Percentiles rank a stretch among this genome's conserved stretches.
Conservation (phyloP, 2,888 invertebrate species). For the Lissonota sp. region DNA sequence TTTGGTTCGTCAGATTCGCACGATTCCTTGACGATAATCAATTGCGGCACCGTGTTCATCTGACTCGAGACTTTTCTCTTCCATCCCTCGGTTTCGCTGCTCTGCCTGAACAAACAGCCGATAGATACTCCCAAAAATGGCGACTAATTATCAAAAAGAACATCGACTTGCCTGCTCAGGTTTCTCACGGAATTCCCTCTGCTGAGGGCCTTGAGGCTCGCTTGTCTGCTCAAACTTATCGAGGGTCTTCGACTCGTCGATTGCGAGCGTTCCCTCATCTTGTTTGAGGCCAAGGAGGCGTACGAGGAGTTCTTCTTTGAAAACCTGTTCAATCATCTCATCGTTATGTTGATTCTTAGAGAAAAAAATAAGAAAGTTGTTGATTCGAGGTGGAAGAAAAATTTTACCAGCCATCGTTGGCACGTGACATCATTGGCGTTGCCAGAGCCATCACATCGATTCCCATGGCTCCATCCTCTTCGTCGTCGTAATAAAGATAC, state of each 20-base stretch:
- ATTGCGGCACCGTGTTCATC: slow-evolving; percentile 44
- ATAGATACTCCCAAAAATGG: too few relatives aligned
- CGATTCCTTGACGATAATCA: slow-evolving; percentile 68
- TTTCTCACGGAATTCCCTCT: slow-evolving; percentile 57
- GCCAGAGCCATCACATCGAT: slow-evolving; percentile 89
- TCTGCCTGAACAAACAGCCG: slow-evolving; percentile 55
- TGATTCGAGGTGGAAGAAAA: background rate
- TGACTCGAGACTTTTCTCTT: slow-evolving; percentile 64
- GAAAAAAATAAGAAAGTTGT: slow-evolving; percentile 1
- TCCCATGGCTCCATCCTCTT: slow-evolving; percentile 86
- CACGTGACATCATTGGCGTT: slow-evolving; percentile 88
- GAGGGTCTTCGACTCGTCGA: slow-evolving; percentile 65
- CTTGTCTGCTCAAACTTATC: slow-evolving; percentile 68
- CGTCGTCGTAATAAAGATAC: slow-evolving; percentile 88
- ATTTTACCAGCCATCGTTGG: slow-evolving; percentile 87
- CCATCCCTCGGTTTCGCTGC: slow-evolving; percentile 65
- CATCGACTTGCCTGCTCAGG: slow-evolving; percentile 52
- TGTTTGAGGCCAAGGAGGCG: slow-evolving; percentile 83
- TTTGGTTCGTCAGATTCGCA: slow-evolving; percentile 64
- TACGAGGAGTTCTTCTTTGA: slow-evolving; percentile 80
- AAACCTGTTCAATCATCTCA: slow-evolving; percentile 75
- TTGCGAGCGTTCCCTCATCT: slow-evolving; percentile 73
- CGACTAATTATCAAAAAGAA: too few relatives aligned
- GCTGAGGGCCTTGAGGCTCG: slow-evolving; percentile 66
- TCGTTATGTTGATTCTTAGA: background rate